phyloP scores from a whole-genome alignment of 1,140 invertebrate genomes.

The Branchinecta lynchi region DNA sequence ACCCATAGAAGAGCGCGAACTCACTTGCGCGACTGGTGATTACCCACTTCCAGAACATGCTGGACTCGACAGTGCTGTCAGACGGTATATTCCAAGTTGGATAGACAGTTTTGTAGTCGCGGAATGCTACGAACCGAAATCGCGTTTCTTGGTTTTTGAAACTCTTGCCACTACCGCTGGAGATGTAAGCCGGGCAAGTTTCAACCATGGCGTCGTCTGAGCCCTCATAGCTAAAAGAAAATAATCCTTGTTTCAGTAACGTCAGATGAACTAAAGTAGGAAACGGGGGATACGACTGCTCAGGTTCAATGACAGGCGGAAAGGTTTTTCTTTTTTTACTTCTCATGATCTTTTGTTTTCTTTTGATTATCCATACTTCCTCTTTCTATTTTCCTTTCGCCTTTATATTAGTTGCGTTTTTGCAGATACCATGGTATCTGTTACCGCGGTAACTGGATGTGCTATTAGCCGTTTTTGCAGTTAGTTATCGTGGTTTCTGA shows the following conservation, averaged over 20 bases:
- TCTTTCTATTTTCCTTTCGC: no score
- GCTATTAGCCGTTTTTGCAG: no score
- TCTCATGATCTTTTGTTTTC: no score
- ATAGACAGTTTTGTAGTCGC: neutral
- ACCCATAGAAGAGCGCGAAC: neutral
- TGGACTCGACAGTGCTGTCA: neutral
- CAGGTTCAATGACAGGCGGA: no score
- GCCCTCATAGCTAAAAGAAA: neutral
- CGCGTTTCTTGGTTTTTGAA: neutral
- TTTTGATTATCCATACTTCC: no score
- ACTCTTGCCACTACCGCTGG: neutral
- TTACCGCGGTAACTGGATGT: no score
- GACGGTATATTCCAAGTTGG: neutral
- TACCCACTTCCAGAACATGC: constrained; percentile 6
- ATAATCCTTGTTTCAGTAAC: neutral
- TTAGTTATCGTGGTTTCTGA: no score
- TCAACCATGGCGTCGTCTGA: neutral
- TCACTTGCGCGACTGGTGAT: neutral
- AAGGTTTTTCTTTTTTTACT: no score
- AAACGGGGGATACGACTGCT: no score
- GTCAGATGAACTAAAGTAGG: no score
- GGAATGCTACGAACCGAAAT: neutral
- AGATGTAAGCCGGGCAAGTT: neutral
- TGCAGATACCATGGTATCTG: no score
- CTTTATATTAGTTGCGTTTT: no score